phyloP scores from a whole-genome alignment of 2,888 invertebrate species.

The Drosophila setosimentum region DNA sequence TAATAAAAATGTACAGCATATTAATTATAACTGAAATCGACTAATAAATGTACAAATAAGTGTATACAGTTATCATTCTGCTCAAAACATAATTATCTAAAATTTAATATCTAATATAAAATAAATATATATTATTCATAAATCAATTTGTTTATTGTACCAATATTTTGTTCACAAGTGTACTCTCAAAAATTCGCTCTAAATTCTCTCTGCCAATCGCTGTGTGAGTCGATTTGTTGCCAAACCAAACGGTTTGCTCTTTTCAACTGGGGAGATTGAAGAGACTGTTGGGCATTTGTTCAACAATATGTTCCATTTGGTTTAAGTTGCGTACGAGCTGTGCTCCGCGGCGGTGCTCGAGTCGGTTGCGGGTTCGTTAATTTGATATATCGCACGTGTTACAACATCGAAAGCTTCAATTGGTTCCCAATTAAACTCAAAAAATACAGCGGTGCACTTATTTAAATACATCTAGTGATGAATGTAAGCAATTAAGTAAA shows the following conservation, averaged over 20 bases:
- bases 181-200: conserved; percentile 6
- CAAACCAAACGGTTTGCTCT: conserved; percentile 27
- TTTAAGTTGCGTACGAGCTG: conserved; percentile 47
- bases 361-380: conserved; percentile 7
- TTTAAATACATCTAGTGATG: too few species aligned
- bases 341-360: conserved; percentile 32
- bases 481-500: too few species aligned
- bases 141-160: not conserved
- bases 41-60: not conserved
- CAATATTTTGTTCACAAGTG: conserved; percentile 24
- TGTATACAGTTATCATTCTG: not conserved
- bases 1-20: not conserved
- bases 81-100: not conserved
- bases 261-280: conserved; percentile 1
- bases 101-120: not conserved
- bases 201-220: not conserved
- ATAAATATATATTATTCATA: not conserved
- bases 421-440: conserved; percentile 32
- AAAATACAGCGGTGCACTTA: too few species aligned
- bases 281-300: not conserved
- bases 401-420: conserved; percentile 64
- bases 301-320: conserved; percentile 34
- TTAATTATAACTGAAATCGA: not conserved
- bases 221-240: conserved; percentile 4
- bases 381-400: conserved; percentile 36